phyloP scores from a whole-genome alignment of 2,888 invertebrate genomes.

The Meganola albula region DNA sequence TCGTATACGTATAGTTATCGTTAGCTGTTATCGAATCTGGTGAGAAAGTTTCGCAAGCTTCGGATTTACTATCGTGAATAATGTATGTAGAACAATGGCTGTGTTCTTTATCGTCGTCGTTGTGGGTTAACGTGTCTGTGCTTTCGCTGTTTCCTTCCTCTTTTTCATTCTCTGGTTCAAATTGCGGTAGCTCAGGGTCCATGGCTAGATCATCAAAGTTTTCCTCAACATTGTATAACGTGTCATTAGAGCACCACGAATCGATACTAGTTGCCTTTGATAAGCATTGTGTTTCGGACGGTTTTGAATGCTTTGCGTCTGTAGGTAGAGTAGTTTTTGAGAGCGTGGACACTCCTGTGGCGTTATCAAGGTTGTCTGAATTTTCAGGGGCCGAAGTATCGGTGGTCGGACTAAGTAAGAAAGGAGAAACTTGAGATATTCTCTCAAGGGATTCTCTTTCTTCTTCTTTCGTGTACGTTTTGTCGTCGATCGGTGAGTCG shows the following conservation, averaged over 20 bases:
- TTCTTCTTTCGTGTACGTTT: conserved; percentile 55
- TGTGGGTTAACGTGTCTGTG: conserved; percentile 58
- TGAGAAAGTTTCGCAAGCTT: conserved; percentile 57
- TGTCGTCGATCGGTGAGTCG: conserved; percentile 50
- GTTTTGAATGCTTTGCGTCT: conserved; percentile 68
- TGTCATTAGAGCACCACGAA: conserved; percentile 81
- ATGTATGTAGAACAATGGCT: conserved; percentile 66
- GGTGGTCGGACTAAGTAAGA: conserved; percentile 61
- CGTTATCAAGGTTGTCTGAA: conserved; percentile 50
- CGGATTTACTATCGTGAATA: conserved; percentile 61
- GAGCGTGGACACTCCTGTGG: conserved; percentile 63
- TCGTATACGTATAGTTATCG: conserved; percentile 63
- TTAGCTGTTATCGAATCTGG: conserved; percentile 66
- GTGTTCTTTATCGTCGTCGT: conserved; percentile 56
- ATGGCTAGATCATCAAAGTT: conserved; percentile 69
- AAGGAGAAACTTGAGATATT: conserved; percentile 66
- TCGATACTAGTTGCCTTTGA: conserved; percentile 79
- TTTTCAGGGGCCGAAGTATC: conserved; percentile 54
- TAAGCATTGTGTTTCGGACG: conserved; percentile 62
- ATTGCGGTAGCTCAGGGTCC: conserved; percentile 54
- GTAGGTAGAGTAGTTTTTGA: conserved; percentile 71
- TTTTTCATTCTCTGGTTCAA: conserved; percentile 32
- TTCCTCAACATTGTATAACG: conserved; percentile 80
- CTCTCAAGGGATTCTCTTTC: conserved; percentile 55
- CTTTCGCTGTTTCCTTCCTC: conserved; percentile 57